Base-by-base conservation (phyloP, 2,797 vertebrate genomes). In the Myripristis jacobus region DNA sequence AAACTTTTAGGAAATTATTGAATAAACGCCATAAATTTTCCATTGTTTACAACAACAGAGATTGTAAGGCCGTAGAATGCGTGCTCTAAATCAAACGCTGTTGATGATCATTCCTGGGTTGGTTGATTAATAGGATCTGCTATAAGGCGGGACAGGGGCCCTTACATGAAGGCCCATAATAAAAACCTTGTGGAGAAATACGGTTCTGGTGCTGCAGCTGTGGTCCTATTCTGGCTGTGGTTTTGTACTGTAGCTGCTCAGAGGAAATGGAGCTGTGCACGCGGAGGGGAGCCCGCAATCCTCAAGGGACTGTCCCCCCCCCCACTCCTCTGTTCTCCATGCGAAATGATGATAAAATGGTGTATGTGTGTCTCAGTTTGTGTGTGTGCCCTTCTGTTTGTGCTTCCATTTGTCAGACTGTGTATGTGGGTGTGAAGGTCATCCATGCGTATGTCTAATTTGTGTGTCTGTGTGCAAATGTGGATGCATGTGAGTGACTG, bases 371-470 rank as follows among this genome's bases (percentile, higher is more conserved):
- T 29, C 27, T 29, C 6, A 3, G 19, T 66, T 48, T 77, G 11
- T 64, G 66, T 25, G 48, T 50, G 41, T 18, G 11, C 22, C 16
- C 9, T 29, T 72, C 38, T 72, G 77, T 73, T 60, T 78, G 63
- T 51, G 3, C 60, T 74, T n/a, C 18, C 27, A 47, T 79, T 79
- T 60, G 71, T 87, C 75, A 70, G 64, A 78, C 70, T 66, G 83
- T 59, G 77, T 83, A 66, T 83, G 84, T 84, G 81, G 70, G 70
- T 72, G 58, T 47, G 75, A 88, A 80, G 83, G 86, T 91, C 87
- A 84, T 62, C 71, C 58, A 48, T 70, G 76, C 61, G 9, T 60
- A 73, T 22, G 66, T 48, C 79, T 81, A 70, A 80, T 87, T 59
- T 68, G 74, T 59, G 67, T 59, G 60, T 63, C 21, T 63, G 72